Evolutionary conservation across 2,888 invertebrate species (phyloP), one percentile per base, ranked within the genome.

Genomic region (Dasysyrphus albostriatus): DNA sequence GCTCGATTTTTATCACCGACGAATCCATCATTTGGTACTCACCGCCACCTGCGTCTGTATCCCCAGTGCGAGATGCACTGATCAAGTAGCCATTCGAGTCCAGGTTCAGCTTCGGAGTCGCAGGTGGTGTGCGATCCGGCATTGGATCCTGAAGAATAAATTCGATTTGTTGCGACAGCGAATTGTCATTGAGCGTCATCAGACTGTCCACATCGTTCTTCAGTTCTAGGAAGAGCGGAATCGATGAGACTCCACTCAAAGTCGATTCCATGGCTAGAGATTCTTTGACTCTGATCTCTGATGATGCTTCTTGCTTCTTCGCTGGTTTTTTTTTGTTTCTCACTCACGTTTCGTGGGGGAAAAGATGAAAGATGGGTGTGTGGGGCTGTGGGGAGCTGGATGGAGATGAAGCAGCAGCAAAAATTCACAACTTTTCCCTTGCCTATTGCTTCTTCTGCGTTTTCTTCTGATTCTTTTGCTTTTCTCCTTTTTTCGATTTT

Each of bases 131-230:
- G 63, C 77, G 72, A 9, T 87, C 80, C 19, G 83, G 65, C 19
- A 79, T 76, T n/a, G 93, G 91, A 89, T 92, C 93, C 88, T 92
- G 92, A 85, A 92, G 89, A 88, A 92, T 92, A 91, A 92, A 92
- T 92, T 92, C 92, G 91, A 92, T 93, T 91, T 92, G 92, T 91
- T 93, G 92, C 88, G 92, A 92, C 89, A 92, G 89, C 88, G 93
- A 91, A 89, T 90, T 92, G 90, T 92, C 93, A 88, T 91, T 92
- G 89, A 93, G 91, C 89, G 92, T 90, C 88, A 91, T 92, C 80
- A 92, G 89, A 82, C 90, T 91, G 85, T 92, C 92, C 88, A 92
- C 89, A 85, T 92, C 92, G 70, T 87, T 89, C 76, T 88, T 88
- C 63, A 89, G 82, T 74, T 89, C 88, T 58, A 89, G 83, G 65